Evolutionary conservation across 2,113 vertebrate species (phyloP), one percentile per base, ranked within the genome.

Genomic region (Oncorhynchus kisutch): DNA sequence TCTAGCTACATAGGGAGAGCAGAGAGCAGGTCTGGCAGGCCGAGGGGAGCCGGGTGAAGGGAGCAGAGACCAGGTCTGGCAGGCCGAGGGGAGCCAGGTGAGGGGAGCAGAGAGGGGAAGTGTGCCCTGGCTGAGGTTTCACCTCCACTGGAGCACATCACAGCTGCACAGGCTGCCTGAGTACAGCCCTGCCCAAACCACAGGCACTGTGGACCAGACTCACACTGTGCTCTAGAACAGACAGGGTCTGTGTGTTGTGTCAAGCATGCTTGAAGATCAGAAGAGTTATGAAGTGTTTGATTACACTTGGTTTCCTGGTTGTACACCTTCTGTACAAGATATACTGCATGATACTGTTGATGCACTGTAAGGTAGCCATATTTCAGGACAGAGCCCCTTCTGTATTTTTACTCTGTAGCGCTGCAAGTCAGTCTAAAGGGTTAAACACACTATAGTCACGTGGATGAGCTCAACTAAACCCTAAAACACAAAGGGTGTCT

Each of bases 71-170:
- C 79, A 70, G 72, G 27, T 39, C n/a, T 60, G 57, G 22, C 13
- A 31, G 27, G 13, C 24, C 12, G 66, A 31, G 31, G 29, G 16
- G 34, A 31, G 34, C 34, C 20, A 14, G 49, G 70, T 27, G 48
- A 71, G 70, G 49, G 31, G 67, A n/a, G 22, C 7, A 24, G 45
- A 2, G 8, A 68, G 73, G 45, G 20, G 18, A 64, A 31, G 24
- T 29, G 48, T 70, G 72, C 57, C 68, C 60, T 77, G 75, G 75
- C 57, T 59, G 27, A 22, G 34, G 75, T 70, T 25, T 60, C 34
- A 59, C 49, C 22, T 24, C 60, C 25, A 51, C 31, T 75, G 22
- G 45, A 64, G 45, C 34, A 4, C 29, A 54, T 18, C 65, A 45
- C 24, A 18, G 20, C 18, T 13, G 39, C 27, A 25, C 13, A 18